A percentile compares a stretch with the other conserved stretches of the same genome.
These are phyloP conservation scores for Platygyra sinensis DNA, from an alignment of 64 coral and sea anemone species.

Conservation along the genomic window DNA sequence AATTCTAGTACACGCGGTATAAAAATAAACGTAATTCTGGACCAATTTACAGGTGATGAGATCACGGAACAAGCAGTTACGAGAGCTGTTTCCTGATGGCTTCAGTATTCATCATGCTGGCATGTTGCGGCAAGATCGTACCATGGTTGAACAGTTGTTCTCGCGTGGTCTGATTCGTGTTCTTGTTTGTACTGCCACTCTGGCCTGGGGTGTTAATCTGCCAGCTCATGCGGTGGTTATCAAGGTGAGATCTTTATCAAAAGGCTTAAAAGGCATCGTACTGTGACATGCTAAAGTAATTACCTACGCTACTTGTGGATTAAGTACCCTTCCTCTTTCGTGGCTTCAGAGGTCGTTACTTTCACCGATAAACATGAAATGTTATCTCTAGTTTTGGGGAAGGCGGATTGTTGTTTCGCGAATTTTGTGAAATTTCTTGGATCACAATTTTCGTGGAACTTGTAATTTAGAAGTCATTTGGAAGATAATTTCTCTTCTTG, in stretches of 20 bases:
- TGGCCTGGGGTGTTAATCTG: slow-evolving; percentile 97
- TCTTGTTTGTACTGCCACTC: slow-evolving; percentile 94
- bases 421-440: too few relatives aligned
- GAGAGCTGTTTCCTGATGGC: slow-evolving; percentile 88
- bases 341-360: too few relatives aligned
- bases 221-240: slow-evolving; percentile 97
- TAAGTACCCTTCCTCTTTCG: too few relatives aligned
- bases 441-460: too few relatives aligned
- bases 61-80: slow-evolving; percentile 88
- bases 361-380: too few relatives aligned
- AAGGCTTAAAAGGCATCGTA: not conserved
- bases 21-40: not conserved
- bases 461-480: too few relatives aligned
- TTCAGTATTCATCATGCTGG: slow-evolving; percentile 95
- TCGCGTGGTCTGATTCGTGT: slow-evolving; percentile 88
- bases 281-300: too few relatives aligned
- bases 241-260: slow-evolving; percentile 50
- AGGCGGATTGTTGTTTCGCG: too few relatives aligned
- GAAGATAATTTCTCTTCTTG: too few relatives aligned
- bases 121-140: slow-evolving; percentile 91
- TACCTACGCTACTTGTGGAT: too few relatives aligned
- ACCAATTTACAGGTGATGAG: slow-evolving; percentile 70
- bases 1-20: too few relatives aligned
- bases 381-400: too few relatives aligned
- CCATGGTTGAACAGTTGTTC: slow-evolving; percentile 88